phyloP scores from a whole-genome alignment of 1,140 invertebrate species.

The Ceratosolen fusciceps region DNA sequence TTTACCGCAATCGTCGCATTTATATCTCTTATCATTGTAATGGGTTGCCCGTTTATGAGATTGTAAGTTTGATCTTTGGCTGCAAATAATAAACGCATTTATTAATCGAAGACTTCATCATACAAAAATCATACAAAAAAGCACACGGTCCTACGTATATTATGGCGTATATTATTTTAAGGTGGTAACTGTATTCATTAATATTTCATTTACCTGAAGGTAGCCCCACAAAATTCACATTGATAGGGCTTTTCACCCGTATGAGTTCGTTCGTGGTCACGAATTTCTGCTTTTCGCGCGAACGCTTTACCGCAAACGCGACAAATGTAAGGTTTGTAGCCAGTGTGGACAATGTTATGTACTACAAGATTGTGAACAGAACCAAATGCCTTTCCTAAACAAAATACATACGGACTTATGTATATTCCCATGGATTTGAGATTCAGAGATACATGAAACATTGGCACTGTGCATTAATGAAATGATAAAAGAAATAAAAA shows the following conservation, averaged over 20 bases:
- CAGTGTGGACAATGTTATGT: slow-evolving; percentile 81
- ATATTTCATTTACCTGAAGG: slow-evolving; percentile 70
- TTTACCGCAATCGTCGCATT: slow-evolving; percentile 79
- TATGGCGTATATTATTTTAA: not conserved
- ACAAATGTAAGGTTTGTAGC: slow-evolving; percentile 81
- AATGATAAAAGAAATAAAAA: too few species aligned
- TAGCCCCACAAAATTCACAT: slow-evolving; percentile 85
- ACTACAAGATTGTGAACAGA: slow-evolving; percentile 83
- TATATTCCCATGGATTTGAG: not conserved
- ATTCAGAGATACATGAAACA: not conserved
- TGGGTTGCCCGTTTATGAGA: slow-evolving; percentile 86
- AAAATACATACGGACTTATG: not conserved
- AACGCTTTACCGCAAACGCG: slow-evolving; percentile 81
- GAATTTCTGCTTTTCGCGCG: slow-evolving; percentile 81
- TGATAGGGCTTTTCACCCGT: slow-evolving; percentile 89
- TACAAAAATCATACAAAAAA: not conserved
- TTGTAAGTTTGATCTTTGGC: slow-evolving; percentile 84
- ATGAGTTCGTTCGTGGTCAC: slow-evolving; percentile 86
- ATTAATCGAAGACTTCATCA: not conserved
- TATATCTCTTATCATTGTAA: slow-evolving; percentile 81
- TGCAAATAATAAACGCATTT: slow-evolving; percentile 62
- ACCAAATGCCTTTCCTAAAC: slow-evolving; percentile 80
- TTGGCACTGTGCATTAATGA: too few species aligned
- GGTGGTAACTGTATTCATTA: not conserved
- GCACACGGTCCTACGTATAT: not conserved